Evolutionary conservation across 2,113 vertebrate genomes (phyloP).

Genomic region (Rana temporaria): DNA sequence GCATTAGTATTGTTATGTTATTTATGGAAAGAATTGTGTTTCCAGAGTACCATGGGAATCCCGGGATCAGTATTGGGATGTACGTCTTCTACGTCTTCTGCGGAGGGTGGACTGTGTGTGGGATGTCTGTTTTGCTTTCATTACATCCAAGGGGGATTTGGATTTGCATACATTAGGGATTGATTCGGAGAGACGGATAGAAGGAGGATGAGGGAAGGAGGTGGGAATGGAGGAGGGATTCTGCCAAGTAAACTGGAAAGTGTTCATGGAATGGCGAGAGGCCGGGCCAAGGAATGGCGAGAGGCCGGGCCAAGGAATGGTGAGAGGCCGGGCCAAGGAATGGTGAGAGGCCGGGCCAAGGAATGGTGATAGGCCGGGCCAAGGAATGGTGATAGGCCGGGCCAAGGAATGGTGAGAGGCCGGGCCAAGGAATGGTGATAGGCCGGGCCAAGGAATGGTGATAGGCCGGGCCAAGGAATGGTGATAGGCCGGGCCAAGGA

Average conservation of each 20-base stretch:
- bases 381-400: no score
- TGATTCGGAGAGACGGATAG: constrained; percentile 28
- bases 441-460: constrained; percentile 5
- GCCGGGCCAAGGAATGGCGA: neutral
- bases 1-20: no score
- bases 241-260: constrained; percentile 45
- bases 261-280: constrained; percentile 39
- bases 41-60: neutral
- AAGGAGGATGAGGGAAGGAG: neutral
- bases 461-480: constrained; percentile 1
- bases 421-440: constrained; percentile 10
- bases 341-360: constrained; percentile 11
- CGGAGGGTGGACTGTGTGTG: constrained; percentile 7
- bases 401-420: no score
- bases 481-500: no score
- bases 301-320: no score
- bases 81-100: constrained; percentile 14
- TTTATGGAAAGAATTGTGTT: no score
- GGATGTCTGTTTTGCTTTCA: constrained; percentile 48
- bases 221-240: neutral
- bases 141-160: constrained; percentile 42
- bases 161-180: constrained; percentile 52
- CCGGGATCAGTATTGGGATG: constrained; percentile 31
- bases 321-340: constrained; percentile 8
- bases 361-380: constrained; percentile 9